These are phyloP conservation scores for Campylorhamphus procurvoides DNA, from an alignment of 2,113 vertebrate species.

Conservation along the genomic window DNA sequence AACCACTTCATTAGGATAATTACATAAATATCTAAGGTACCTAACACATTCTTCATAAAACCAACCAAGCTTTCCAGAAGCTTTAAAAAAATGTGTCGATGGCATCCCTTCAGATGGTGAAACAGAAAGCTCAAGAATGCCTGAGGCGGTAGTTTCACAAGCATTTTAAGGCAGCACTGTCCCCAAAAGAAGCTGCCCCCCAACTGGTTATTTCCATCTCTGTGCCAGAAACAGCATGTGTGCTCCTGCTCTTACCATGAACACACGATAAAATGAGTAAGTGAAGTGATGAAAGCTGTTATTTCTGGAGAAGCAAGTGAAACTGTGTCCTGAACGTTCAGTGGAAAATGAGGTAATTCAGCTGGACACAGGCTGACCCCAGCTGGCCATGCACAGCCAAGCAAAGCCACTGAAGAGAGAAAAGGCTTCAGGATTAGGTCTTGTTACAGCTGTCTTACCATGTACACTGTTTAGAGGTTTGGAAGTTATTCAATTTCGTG, in stretches of 20 bases:
- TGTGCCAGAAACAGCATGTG: conserved; percentile 51
- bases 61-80: not conserved
- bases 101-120: conserved; percentile 46
- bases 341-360: not conserved
- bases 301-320: not conserved
- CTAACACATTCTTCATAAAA: conserved; percentile 2
- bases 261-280: not conserved
- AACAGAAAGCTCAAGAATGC: conserved; percentile 29
- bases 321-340: not conserved
- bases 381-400: not conserved
- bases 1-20: conserved; percentile 46
- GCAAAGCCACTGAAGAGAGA: not conserved
- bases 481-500: not conserved
- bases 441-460: not conserved
- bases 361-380: conserved; percentile 18
- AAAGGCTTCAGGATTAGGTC: not conserved
- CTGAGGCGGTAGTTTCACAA: conserved; percentile 21
- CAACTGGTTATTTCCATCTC: not conserved
- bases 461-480: not conserved
- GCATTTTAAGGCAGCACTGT: not conserved
- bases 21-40: conserved; percentile 31
- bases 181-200: conserved; percentile 20
- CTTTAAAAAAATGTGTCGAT: not conserved
- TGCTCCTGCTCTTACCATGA: conserved; percentile 5
- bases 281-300: conserved; percentile 34